These are phyloP conservation scores for Dendroctonus valens DNA, from an alignment of 1,140 invertebrate species.

Conservation along the genomic window DNA sequence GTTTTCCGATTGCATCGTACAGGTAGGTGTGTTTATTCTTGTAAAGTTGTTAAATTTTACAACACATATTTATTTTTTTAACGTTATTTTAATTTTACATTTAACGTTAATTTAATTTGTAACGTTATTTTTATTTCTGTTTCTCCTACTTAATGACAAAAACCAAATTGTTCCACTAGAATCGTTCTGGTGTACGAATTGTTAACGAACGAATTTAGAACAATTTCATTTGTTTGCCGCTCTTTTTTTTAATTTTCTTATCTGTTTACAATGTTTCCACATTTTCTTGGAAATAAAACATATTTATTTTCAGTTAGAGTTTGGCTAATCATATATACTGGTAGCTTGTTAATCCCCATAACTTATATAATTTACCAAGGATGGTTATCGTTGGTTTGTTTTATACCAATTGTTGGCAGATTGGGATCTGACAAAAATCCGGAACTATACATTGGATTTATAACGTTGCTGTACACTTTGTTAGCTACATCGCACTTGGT, in stretches of 20 bases:
- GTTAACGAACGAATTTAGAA: too few species aligned
- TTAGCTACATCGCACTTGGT: constrained; percentile 49
- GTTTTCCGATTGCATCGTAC: constrained; percentile 43
- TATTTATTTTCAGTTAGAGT: constrained; percentile 43
- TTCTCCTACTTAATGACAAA: too few species aligned
- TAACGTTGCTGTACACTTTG: constrained; percentile 47
- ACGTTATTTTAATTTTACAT: too few species aligned
- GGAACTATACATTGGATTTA: constrained; percentile 56
- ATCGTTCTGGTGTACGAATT: too few species aligned
- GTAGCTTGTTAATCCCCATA: constrained; percentile 44
- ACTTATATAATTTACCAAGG: constrained; percentile 45
- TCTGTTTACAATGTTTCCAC: too few species aligned
- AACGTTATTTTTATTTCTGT: too few species aligned
- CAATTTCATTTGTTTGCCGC: too few species aligned
- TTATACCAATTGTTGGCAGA: constrained; percentile 66
- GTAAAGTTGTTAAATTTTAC: too few species aligned
- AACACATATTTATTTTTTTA: too few species aligned
- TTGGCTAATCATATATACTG: constrained; percentile 48
- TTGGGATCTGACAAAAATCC: constrained; percentile 59
- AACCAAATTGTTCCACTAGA: not conserved
- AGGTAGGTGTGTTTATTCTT: constrained; percentile 30
- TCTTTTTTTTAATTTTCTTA: too few species aligned
- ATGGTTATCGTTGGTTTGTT: constrained; percentile 46
- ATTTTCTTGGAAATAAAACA: not conserved
- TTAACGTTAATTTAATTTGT: too few species aligned